These are phyloP conservation scores for Eidolon helvum DNA, from an alignment of 2,113 vertebrate genomes.

Conservation along the genomic window DNA sequence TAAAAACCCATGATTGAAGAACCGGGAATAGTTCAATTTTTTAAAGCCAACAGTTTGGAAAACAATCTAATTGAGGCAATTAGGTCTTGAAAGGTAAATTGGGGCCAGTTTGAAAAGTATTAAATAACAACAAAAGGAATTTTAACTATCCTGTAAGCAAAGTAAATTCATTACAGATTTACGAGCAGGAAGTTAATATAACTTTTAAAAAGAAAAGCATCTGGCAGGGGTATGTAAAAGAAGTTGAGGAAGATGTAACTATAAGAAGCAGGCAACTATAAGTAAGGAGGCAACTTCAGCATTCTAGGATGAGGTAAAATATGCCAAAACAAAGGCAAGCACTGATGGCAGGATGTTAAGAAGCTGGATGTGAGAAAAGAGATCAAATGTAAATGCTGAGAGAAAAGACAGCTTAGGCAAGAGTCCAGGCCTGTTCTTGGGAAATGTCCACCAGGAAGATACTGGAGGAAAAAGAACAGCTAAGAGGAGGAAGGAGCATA, in stretches of 20 bases:
- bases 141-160: not conserved
- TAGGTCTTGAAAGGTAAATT: not conserved
- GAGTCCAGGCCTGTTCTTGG: not conserved
- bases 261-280: not conserved
- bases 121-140: slow-evolving; percentile 3
- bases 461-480: not conserved
- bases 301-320: not conserved
- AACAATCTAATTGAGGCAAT: not conserved
- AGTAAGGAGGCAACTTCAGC: not conserved
- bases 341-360: not conserved
- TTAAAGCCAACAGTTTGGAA: not conserved
- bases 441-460: not conserved
- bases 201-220: not conserved
- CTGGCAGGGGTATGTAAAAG: not conserved
- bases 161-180: not conserved
- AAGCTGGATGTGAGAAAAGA: not conserved
- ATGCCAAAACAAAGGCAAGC: not conserved
- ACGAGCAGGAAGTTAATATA: not conserved
- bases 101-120: not conserved
- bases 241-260: not conserved
- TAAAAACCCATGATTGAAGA: not conserved
- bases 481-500: not conserved
- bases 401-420: not conserved
- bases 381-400: not conserved
- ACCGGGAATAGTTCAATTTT: not conserved